Conservation (phyloP, 2,113 vertebrate species). For the Mustelus asterias region DNA sequence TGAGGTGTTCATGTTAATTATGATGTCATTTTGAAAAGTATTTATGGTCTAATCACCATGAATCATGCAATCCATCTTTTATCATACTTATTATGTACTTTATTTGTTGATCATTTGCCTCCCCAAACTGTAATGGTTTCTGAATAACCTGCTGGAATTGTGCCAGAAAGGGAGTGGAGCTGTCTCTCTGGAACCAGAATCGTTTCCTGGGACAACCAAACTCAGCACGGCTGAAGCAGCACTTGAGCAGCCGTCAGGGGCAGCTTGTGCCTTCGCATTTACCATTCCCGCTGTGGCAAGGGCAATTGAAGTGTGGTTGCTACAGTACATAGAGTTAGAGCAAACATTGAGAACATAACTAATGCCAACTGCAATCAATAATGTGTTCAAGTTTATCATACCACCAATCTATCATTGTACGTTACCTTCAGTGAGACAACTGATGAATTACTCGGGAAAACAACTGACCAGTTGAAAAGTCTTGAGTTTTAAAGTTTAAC, state of each 20-base stretch:
- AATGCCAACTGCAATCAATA: neutral
- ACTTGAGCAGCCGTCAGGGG: neutral
- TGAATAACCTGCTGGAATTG: neutral
- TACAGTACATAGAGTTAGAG: neutral
- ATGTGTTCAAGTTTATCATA: neutral
- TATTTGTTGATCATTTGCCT: neutral
- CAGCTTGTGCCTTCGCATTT: neutral
- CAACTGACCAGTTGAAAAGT: neutral
- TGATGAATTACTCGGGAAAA: conserved; percentile 2
- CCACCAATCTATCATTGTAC: neutral
- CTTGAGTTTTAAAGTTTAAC: no score
- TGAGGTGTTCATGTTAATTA: neutral
- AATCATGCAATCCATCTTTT: neutral
- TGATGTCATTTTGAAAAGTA: neutral
- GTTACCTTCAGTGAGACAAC: neutral
- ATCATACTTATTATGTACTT: neutral
- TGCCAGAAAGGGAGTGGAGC: neutral
- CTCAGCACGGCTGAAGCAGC: conserved; percentile 8
- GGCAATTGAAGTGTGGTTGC: neutral
- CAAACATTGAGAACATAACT: neutral
- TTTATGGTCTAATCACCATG: neutral
- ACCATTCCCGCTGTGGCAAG: neutral
- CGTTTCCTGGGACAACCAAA: neutral
- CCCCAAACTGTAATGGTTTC: neutral
- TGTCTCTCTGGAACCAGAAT: neutral